phyloP scores from a whole-genome alignment of 2,113 vertebrate genomes.

The Pangasianodon gigas region DNA sequence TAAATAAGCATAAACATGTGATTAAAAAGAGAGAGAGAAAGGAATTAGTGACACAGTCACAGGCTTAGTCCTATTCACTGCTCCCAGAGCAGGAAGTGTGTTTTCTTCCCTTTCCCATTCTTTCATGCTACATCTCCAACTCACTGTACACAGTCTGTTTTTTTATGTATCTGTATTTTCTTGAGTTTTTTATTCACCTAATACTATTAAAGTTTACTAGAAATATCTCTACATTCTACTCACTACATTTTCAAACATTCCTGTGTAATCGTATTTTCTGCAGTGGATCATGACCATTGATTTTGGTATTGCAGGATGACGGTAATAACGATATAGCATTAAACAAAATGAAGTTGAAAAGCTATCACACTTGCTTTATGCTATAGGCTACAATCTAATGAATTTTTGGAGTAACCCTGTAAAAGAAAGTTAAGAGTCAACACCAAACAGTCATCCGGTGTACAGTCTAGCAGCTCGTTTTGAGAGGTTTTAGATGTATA shows the following conservation, averaged over 20 bases:
- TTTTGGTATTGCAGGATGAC: not conserved
- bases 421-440: not conserved
- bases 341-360: not conserved
- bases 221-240: not conserved
- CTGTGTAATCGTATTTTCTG: not conserved
- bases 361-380: not conserved
- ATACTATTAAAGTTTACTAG: not conserved
- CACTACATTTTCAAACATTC: not conserved
- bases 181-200: not conserved
- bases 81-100: not conserved
- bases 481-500: not conserved
- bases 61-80: not conserved
- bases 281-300: not conserved
- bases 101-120: not conserved
- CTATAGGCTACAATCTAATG: not conserved
- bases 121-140: not conserved
- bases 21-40: not conserved
- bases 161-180: not conserved
- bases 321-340: not conserved
- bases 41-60: constrained; percentile 4
- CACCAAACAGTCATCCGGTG: too few relatives aligned
- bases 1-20: not conserved
- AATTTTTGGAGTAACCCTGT: not conserved
- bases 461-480: not conserved
- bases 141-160: not conserved